These are phyloP conservation scores for Acipenser ruthenus DNA, from an alignment of 2,797 vertebrate genomes.

Conservation along the genomic window DNA sequence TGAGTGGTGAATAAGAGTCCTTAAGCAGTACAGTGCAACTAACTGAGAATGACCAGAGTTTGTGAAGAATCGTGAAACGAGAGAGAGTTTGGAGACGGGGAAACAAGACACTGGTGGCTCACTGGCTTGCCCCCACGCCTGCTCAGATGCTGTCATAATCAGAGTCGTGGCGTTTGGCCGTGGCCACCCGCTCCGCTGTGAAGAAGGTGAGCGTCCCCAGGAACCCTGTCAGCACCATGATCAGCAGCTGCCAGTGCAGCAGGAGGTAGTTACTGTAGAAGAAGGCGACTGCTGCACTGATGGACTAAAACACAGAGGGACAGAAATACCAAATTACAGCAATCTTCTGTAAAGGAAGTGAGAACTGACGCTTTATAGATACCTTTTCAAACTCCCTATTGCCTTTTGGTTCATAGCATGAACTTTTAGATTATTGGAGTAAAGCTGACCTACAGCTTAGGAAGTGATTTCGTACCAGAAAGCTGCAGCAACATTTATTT, in stretches of 20 bases:
- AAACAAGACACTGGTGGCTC: not conserved
- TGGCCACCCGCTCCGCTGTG: slow-evolving; percentile 64
- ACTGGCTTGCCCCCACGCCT: not conserved
- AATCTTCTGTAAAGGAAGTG: not conserved
- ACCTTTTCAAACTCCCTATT: too few relatives aligned
- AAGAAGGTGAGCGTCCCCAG: slow-evolving; percentile 83
- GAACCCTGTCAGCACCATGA: slow-evolving; percentile 79
- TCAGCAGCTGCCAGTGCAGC: slow-evolving; percentile 91
- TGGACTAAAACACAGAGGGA: slow-evolving; percentile 60
- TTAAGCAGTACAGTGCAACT: too few relatives aligned
- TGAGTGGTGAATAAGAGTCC: too few relatives aligned
- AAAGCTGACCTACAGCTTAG: too few relatives aligned
- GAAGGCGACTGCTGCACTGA: slow-evolving; percentile 86
- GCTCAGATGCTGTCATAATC: slow-evolving; percentile 82
- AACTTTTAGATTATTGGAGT: too few relatives aligned
- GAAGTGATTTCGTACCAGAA: too few relatives aligned
- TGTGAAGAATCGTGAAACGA: too few relatives aligned
- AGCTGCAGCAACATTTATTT: too few relatives aligned
- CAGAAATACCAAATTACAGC: not conserved
- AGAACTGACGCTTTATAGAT: too few relatives aligned
- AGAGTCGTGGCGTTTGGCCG: slow-evolving; percentile 45
- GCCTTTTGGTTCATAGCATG: too few relatives aligned
- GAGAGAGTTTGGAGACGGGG: too few relatives aligned
- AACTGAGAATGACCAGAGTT: too few relatives aligned
- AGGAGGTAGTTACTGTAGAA: slow-evolving; percentile 95